Conservation (phyloP, 1,140 invertebrate genomes). For the Batillaria attramentaria region DNA sequence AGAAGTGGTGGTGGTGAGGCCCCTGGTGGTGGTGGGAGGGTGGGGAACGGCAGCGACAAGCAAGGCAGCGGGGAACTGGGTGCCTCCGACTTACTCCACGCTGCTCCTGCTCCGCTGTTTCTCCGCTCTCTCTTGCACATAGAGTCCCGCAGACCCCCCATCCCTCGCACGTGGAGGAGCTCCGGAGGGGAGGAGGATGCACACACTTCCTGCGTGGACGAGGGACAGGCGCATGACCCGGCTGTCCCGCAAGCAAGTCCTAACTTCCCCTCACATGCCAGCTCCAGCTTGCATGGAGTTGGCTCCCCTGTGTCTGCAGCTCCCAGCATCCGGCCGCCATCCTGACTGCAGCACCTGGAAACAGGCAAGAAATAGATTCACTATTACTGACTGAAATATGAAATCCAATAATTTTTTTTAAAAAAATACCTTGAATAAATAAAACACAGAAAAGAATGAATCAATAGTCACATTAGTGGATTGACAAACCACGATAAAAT, state of each 20-base stretch:
- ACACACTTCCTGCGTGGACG: constrained; percentile 23
- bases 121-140: constrained; percentile 6
- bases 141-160: background rate
- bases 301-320: background rate
- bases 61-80: constrained; percentile 16
- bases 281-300: constrained; percentile 18
- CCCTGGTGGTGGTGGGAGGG: background rate
- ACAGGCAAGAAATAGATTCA: background rate
- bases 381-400: no score
- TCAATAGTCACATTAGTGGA: no score
- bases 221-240: background rate
- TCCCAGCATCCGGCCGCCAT: background rate
- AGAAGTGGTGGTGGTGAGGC: background rate
- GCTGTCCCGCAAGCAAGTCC: constrained; percentile 3
- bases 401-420: no score
- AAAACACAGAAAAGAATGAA: no score
- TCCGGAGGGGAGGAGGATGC: constrained; percentile 14
- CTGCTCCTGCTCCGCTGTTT: constrained; percentile 5
- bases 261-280: constrained; percentile 4
- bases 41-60: constrained; percentile 29
- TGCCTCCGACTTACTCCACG: constrained; percentile 6
- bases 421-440: no score
- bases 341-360: constrained; percentile 30
- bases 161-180: background rate
- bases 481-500: no score